Evolutionary conservation across 1,140 invertebrate genomes (phyloP).

Genomic region (Glossosoma conforme): DNA sequence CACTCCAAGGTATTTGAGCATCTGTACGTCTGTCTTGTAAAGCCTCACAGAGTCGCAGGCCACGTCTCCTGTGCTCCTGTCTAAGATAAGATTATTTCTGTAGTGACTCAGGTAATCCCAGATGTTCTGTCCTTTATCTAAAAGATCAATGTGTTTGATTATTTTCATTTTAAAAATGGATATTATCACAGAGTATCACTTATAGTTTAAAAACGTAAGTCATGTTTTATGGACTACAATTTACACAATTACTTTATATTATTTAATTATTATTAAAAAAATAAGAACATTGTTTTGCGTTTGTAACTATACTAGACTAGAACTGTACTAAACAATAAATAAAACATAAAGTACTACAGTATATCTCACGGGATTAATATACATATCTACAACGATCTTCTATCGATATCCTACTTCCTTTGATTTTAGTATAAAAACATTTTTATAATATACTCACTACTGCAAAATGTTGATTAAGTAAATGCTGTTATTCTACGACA

Average conservation of each 20-base stretch:
- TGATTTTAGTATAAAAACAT: too few relatives aligned
- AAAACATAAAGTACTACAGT: too few relatives aligned
- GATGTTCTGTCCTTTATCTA: constrained; percentile 45
- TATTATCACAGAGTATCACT: background rate
- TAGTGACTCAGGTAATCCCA: constrained; percentile 46
- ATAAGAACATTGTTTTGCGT: constrained; percentile 1
- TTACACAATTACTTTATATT: background rate
- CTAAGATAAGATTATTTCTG: constrained; percentile 36
- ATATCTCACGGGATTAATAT: too few relatives aligned
- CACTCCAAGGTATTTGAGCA: constrained; percentile 45
- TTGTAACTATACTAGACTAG: too few relatives aligned
- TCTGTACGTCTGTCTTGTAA: constrained; percentile 51
- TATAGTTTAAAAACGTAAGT: background rate
- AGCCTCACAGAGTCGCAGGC: constrained; percentile 58
- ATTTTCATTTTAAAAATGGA: background rate
- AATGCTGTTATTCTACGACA: too few relatives aligned
- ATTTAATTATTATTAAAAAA: background rate
- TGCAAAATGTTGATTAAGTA: too few relatives aligned
- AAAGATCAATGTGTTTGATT: constrained; percentile 17
- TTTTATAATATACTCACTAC: too few relatives aligned
- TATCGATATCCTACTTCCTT: too few relatives aligned
- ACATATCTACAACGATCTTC: too few relatives aligned
- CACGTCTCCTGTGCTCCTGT: constrained; percentile 47
- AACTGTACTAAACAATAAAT: too few relatives aligned
- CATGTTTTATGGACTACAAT: background rate